phyloP scores from a whole-genome alignment of 2,888 invertebrate species.

The Sacculina carcini region DNA sequence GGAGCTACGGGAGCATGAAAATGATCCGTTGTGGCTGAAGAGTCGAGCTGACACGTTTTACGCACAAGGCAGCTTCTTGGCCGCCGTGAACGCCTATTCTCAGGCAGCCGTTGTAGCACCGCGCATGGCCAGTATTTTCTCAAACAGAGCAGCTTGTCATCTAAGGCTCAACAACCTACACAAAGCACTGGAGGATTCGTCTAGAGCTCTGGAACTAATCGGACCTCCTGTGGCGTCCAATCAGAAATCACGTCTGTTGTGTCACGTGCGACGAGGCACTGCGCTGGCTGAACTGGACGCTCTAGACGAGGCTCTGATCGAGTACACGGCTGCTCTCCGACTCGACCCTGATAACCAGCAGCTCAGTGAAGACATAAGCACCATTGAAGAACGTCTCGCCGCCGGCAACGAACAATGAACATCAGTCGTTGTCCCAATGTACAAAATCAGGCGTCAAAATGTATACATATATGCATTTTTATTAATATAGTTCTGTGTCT shows the following conservation, averaged over 20 bases:
- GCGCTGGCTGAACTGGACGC: constrained; percentile 42
- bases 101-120: constrained; percentile 47
- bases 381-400: too few relatives aligned
- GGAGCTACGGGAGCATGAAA: constrained; percentile 48
- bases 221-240: constrained; percentile 44
- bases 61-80: not conserved
- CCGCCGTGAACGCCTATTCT: constrained; percentile 40
- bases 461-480: too few relatives aligned
- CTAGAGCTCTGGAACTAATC: constrained; percentile 41
- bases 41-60: constrained; percentile 18
- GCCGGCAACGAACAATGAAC: too few relatives aligned
- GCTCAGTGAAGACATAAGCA: constrained; percentile 30
- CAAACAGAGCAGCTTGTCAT: constrained; percentile 54
- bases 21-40: constrained; percentile 52
- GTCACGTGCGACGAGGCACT: constrained; percentile 43
- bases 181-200: constrained; percentile 33
- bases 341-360: constrained; percentile 34
- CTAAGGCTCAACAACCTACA: constrained; percentile 44
- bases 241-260: constrained; percentile 37
- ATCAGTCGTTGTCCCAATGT: too few relatives aligned
- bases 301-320: constrained; percentile 38
- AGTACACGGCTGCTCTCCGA: constrained; percentile 43
- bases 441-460: too few relatives aligned
- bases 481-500: too few relatives aligned
- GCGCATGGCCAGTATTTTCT: constrained; percentile 41